phyloP scores from a whole-genome alignment of 2,797 vertebrate species.

The Geotrypetes seraphini region DNA sequence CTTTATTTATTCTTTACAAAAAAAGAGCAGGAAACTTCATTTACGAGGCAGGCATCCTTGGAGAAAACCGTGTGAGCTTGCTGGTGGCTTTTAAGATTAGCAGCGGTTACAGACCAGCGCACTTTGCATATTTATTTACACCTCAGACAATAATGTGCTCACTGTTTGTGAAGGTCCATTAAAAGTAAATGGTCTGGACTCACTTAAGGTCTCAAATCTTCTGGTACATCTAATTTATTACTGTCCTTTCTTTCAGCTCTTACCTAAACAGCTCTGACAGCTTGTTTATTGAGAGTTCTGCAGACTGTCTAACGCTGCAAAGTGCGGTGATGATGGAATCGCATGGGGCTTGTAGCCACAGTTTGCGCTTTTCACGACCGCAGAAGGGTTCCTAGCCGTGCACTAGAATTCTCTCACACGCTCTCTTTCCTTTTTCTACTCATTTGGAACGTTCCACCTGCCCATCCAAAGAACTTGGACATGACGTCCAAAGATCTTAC shows the following conservation, averaged over 20 bases:
- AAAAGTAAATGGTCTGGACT: conserved; percentile 17
- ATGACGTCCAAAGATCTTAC: no score
- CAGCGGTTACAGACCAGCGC: neutral
- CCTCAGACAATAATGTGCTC: conserved; percentile 16
- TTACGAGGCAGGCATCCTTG: neutral
- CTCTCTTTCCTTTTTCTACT: no score
- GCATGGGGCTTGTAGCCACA: neutral
- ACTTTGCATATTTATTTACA: conserved; percentile 18
- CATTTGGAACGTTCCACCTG: no score
- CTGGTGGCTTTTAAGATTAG: neutral
- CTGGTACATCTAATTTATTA: conserved; percentile 25
- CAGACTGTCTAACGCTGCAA: conserved; percentile 9
- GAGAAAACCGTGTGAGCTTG: neutral
- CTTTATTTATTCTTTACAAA: no score
- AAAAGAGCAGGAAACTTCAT: no score
- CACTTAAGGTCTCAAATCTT: conserved; percentile 16
- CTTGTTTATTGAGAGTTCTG: conserved; percentile 28
- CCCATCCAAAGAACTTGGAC: no score
- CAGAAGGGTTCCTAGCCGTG: neutral
- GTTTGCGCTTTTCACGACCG: conserved; percentile 16
- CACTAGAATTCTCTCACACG: no score
- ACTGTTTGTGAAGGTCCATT: neutral
- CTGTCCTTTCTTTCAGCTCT: conserved; percentile 23
- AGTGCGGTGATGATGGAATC: conserved; percentile 23
- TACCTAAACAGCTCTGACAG: conserved; percentile 41